phyloP scores from a whole-genome alignment of 2,113 vertebrate genomes.

The Paratilapia polleni region DNA sequence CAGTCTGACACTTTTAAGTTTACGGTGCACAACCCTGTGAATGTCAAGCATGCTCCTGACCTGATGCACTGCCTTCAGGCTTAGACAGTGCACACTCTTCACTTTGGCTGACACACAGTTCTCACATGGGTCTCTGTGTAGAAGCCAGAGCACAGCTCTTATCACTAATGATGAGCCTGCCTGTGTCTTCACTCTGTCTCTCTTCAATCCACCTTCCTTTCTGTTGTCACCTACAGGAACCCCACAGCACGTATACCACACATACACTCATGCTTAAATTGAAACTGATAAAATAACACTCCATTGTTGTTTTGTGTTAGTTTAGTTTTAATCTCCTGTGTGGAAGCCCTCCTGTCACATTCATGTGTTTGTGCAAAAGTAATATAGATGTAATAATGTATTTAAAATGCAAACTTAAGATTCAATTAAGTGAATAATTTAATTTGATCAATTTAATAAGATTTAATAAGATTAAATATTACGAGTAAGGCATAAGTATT shows the following conservation, averaged over 20 bases:
- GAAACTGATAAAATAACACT: background rate
- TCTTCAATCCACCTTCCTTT: background rate
- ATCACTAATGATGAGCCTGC: background rate
- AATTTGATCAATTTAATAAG: no score
- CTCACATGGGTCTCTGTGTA: background rate
- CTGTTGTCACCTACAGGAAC: background rate
- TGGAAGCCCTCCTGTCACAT: background rate
- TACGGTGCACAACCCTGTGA: background rate
- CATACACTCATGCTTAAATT: background rate
- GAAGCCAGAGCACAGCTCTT: background rate
- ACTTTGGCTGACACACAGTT: background rate
- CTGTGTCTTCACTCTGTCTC: background rate
- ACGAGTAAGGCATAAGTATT: background rate
- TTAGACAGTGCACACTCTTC: background rate
- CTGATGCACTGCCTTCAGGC: background rate
- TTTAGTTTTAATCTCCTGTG: background rate
- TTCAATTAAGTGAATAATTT: no score
- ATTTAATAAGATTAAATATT: no score
- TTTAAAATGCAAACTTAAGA: no score
- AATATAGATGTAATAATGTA: background rate
- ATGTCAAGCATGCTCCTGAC: slow-evolving; percentile 2
- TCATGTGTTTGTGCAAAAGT: background rate
- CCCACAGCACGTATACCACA: background rate
- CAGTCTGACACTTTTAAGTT: background rate
- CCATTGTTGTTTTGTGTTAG: background rate